Percentiles rank a stretch among this genome's conserved stretches.
Conservation (phyloP, 2,113 vertebrate genomes). For the Perognathus longimembris region DNA sequence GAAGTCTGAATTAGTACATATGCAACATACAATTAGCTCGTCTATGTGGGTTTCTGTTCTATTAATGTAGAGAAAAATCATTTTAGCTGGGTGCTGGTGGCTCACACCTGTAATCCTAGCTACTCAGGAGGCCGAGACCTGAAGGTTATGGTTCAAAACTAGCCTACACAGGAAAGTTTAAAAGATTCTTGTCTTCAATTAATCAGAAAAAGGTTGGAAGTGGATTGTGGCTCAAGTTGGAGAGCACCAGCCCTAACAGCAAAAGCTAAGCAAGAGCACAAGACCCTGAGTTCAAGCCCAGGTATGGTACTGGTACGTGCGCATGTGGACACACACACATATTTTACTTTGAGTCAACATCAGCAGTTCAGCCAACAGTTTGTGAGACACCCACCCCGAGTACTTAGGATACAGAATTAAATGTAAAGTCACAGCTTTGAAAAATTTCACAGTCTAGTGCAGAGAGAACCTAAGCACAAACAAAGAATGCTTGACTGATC, state of each 20-base stretch:
- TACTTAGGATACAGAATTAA: neutral
- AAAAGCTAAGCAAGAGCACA: too few species aligned
- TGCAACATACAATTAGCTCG: neutral
- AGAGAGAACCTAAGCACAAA: neutral
- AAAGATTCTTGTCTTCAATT: too few species aligned
- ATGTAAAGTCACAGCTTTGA: neutral
- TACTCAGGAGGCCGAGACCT: too few species aligned
- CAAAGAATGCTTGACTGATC: neutral
- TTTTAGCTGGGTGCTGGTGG: neutral
- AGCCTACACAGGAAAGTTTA: too few species aligned
- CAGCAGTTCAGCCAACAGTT: neutral
- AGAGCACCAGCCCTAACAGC: too few species aligned
- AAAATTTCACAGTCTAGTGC: neutral
- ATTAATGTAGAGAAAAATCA: neutral
- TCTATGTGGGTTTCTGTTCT: neutral
- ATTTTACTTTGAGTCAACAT: neutral
- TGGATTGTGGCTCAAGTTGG: too few species aligned
- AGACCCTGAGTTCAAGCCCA: too few species aligned
- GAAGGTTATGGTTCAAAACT: too few species aligned
- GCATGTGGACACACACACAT: too few species aligned
- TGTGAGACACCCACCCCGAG: neutral
- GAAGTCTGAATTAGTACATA: neutral
- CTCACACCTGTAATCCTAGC: too few species aligned
- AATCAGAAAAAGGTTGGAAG: too few species aligned
- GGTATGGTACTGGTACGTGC: too few species aligned